Evolutionary conservation across 2,888 invertebrate species (phyloP).

Genomic region (Caenorhabditis virilis): DNA sequence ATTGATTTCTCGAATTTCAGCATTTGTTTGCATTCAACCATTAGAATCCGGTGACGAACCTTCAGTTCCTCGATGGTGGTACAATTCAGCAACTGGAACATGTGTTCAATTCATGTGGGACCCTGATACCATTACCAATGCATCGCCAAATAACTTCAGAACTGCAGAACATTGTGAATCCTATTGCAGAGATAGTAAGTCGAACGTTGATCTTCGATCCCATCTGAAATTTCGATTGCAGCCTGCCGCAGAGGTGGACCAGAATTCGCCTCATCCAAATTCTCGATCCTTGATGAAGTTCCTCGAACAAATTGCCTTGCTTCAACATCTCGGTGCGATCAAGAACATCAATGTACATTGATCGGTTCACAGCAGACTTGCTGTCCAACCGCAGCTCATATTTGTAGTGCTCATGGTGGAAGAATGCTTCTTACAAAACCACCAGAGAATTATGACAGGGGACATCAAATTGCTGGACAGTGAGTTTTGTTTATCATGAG

Average conservation of each 20-base stretch:
- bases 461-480: slow-evolving; percentile 47
- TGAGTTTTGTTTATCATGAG: slow-evolving; percentile 12
- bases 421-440: slow-evolving; percentile 49
- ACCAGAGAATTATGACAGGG: slow-evolving; percentile 56
- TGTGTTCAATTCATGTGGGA: slow-evolving; percentile 66
- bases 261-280: slow-evolving; percentile 52
- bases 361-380: slow-evolving; percentile 62
- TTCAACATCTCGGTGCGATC: slow-evolving; percentile 49
- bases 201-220: no score
- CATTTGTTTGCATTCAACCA: slow-evolving; percentile 63
- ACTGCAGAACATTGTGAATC: slow-evolving; percentile 64
- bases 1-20: slow-evolving; percentile 21
- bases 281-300: slow-evolving; percentile 59
- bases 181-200: slow-evolving; percentile 61
- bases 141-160: slow-evolving; percentile 64
- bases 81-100: slow-evolving; percentile 63
- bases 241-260: slow-evolving; percentile 58
- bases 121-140: slow-evolving; percentile 57
- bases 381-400: slow-evolving; percentile 59
- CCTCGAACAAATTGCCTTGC: slow-evolving; percentile 60
- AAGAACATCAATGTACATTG: slow-evolving; percentile 56
- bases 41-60: slow-evolving; percentile 64
- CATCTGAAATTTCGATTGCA: slow-evolving; percentile 14
- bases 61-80: slow-evolving; percentile 65
- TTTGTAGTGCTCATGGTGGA: slow-evolving; percentile 60